Evolutionary conservation across 2,113 vertebrate species (phyloP).

Genomic region (Gymnorhina tibicen): DNA sequence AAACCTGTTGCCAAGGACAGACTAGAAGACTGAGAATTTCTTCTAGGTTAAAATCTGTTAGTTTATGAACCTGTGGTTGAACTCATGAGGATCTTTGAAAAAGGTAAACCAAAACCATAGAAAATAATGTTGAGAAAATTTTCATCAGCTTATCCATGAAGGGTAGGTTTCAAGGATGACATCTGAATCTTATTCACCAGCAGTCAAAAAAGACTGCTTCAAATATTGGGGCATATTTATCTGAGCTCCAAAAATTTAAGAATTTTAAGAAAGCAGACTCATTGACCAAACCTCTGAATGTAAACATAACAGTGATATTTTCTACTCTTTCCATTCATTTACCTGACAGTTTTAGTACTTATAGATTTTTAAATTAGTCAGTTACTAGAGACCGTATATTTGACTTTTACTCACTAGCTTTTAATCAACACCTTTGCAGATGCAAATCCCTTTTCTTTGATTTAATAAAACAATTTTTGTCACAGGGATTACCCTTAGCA

Average conservation of each 20-base stretch:
- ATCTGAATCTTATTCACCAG: not conserved
- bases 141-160: not conserved
- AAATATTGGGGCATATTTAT: not conserved
- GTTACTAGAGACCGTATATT: not conserved
- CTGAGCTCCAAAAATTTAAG: not conserved
- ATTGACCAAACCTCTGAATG: not conserved
- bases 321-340: not conserved
- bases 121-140: not conserved
- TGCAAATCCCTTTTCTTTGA: not conserved
- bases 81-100: not conserved
- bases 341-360: not conserved
- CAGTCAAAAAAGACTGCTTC: not conserved
- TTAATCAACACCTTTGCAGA: not conserved
- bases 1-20: not conserved
- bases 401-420: not conserved
- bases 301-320: not conserved
- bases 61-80: not conserved
- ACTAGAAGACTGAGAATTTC: not conserved
- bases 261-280: not conserved
- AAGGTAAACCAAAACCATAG: not conserved
- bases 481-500: not conserved
- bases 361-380: not conserved
- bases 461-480: not conserved
- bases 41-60: not conserved
- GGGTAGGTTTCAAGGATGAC: not conserved